Evolutionary conservation across 2,113 vertebrate genomes (phyloP), one percentile per base, ranked within the genome.

Genomic region (Heliornis fulica): DNA sequence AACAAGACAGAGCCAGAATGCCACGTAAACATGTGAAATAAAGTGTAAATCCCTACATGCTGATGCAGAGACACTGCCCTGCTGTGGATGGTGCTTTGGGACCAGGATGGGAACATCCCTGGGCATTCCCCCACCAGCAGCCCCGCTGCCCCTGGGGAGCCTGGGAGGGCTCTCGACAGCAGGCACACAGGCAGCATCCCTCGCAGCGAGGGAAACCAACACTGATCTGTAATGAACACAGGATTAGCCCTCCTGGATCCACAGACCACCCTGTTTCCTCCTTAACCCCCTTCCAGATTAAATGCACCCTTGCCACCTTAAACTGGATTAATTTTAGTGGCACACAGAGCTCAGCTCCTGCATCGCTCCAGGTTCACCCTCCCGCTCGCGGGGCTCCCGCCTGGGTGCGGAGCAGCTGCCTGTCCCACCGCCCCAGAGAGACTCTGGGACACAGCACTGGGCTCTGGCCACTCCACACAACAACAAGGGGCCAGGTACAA

Each of bases 191-290:
- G 4, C 23, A 32, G 50, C 1, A n/a, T 23, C 51, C 53, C 61
- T 31, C 8, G 0, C 34, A 19, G 57, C 2, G 1, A 66, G 64
- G 41, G 68, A 20, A 16, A n/a, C 0, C 2, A 15, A 38, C 29
- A 17, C 13, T 34, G 3, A 65, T 9, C 41, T 51, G 25, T 7
- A 63, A 53, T 2, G 14, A 61, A 68, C 13, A 53, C 0, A 21
- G 32, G 23, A 63, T 46, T 7, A 23, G 25, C 23, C 6, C 70
- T n/a, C 56, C 79, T 19, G 61, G 31, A n/a, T 13, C 64, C 85
- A 64, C 72, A 1, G 7, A 51, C 3, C 18, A 3, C 7, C 41
- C 15, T n/a, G 65, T 5, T 23, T 13, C 5, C 78, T 11, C 11
- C 6, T 7, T 51, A 61, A 16, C 13, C 20, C 51, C 3, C 25